Conservation (phyloP, 2,113 vertebrate genomes). For the Tragelaphus scriptus region DNA sequence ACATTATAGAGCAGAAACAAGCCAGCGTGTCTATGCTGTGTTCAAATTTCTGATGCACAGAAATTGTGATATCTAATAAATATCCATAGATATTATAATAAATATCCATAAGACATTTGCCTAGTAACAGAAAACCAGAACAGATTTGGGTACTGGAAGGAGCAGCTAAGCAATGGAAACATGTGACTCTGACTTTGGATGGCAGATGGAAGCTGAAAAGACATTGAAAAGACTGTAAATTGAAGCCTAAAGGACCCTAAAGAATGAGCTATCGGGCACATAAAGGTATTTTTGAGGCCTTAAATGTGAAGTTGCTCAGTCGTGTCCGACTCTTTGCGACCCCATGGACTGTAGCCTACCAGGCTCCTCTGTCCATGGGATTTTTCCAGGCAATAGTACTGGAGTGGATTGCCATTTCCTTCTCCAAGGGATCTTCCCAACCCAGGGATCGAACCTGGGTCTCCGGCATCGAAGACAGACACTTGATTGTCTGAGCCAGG, state of each 20-base stretch:
- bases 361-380: too few species aligned
- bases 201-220: neutral
- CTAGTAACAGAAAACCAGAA: neutral
- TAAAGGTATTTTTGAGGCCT: neutral
- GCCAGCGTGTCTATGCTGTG: neutral
- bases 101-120: neutral
- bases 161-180: neutral
- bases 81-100: neutral
- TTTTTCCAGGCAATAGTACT: too few species aligned
- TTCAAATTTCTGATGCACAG: neutral
- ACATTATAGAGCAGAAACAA: neutral
- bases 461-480: too few species aligned
- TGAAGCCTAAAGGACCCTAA: neutral
- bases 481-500: neutral
- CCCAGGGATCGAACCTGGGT: too few species aligned
- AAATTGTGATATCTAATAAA: neutral
- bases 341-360: too few species aligned
- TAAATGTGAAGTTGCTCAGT: neutral
- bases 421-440: too few species aligned
- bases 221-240: neutral
- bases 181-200: neutral
- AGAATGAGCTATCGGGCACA: neutral
- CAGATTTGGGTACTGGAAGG: neutral
- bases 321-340: too few species aligned
- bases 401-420: too few species aligned